These are phyloP conservation scores for Carlito syrichta DNA, from an alignment of 2,113 vertebrate species.

Conservation along the genomic window DNA sequence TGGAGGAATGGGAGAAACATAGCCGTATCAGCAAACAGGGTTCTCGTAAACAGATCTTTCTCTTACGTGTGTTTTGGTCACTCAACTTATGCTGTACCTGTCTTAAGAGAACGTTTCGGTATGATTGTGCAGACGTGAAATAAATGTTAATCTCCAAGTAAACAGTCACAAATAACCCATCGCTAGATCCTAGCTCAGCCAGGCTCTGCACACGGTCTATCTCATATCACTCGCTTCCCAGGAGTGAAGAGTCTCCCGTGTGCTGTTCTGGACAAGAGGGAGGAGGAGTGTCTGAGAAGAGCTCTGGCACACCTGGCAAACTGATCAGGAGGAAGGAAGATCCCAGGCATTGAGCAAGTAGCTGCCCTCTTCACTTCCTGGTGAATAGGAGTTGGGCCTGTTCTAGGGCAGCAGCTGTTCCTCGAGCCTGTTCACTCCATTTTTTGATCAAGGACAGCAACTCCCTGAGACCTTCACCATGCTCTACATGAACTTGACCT, in stretches of 20 bases:
- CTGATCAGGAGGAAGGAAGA: not conserved
- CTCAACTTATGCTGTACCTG: not conserved
- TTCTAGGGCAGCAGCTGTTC: not conserved
- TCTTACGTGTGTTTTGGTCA: not conserved
- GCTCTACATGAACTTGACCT: not conserved
- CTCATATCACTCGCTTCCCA: fast-evolving
- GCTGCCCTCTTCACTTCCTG: not conserved
- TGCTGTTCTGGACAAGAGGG: not conserved
- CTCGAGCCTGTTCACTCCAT: not conserved
- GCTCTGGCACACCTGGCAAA: fast-evolving
- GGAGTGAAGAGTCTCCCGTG: fast-evolving
- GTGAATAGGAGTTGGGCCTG: not conserved
- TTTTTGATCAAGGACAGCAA: not conserved
- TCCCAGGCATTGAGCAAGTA: not conserved
- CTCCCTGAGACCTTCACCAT: not conserved
- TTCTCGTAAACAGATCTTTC: not conserved
- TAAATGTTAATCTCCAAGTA: not conserved
- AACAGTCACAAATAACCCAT: fast-evolving
- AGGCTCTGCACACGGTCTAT: fast-evolving
- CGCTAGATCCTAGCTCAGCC: not conserved
- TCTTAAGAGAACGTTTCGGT: not conserved
- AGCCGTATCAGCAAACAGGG: not conserved
- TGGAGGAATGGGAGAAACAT: not conserved
- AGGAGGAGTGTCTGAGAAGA: fast-evolving
- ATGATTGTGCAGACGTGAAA: not conserved